Evolutionary conservation across 2,797 vertebrate species (phyloP).

Genomic region (Gobio occitaniae): DNA sequence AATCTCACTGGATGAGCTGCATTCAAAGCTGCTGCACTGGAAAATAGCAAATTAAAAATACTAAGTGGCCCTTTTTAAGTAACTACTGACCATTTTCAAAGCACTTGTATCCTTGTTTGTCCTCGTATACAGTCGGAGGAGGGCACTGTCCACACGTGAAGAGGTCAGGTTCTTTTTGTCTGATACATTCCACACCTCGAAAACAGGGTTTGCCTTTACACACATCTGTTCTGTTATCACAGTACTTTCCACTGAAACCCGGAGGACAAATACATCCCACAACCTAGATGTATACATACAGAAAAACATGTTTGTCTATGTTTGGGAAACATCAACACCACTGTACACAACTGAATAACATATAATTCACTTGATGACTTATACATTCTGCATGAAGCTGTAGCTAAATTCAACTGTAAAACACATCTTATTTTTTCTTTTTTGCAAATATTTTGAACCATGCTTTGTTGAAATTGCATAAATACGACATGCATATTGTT

Average conservation of each 20-base stretch:
- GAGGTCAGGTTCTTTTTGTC: slow-evolving; percentile 46
- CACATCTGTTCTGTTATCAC: slow-evolving; percentile 68
- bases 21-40: not conserved
- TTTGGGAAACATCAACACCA: not conserved
- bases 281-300: slow-evolving; percentile 68
- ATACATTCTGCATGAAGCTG: not conserved
- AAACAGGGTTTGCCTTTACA: slow-evolving; percentile 81
- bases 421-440: not conserved
- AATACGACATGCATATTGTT: not conserved
- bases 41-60: not conserved
- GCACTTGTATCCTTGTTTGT: slow-evolving; percentile 82
- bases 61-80: slow-evolving; percentile 8
- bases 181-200: slow-evolving; percentile 73
- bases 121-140: slow-evolving; percentile 65
- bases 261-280: slow-evolving; percentile 79
- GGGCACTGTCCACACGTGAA: slow-evolving; percentile 81
- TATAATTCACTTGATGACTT: not conserved
- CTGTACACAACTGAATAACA: not conserved
- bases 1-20: not conserved
- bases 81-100: slow-evolving; percentile 78
- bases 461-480: not conserved
- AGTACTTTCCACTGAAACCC: slow-evolving; percentile 80
- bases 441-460: not conserved
- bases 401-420: not conserved
- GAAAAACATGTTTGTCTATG: not conserved